Percentiles rank a stretch among this genome's conserved stretches.
These are phyloP conservation scores for Autographa gamma DNA, from an alignment of 2,888 invertebrate genomes.

Conservation along the genomic window DNA sequence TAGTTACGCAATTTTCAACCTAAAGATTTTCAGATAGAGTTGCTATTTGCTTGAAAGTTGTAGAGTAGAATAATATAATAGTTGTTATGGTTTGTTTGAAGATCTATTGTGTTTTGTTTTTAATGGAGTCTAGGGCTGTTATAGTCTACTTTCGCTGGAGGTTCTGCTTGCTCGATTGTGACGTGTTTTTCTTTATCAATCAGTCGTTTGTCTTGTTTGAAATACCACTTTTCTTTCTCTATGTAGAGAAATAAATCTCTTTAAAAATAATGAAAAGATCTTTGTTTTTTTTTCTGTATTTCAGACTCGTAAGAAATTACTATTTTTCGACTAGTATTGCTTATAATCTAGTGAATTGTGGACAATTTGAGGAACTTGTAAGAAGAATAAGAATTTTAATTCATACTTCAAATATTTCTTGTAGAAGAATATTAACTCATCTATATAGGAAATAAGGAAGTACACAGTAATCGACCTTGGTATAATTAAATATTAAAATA, in stretches of 20 bases:
- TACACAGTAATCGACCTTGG: background rate
- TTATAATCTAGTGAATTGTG: too few species aligned
- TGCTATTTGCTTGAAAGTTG: background rate
- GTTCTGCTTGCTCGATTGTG: constrained; percentile 2
- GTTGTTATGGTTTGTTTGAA: background rate
- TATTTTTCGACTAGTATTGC: too few species aligned
- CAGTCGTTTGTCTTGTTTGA: background rate
- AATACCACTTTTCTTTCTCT: background rate
- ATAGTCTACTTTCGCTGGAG: background rate
- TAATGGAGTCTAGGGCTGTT: background rate
- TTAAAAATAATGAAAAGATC: too few species aligned
- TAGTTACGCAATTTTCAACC: background rate
- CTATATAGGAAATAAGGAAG: background rate
- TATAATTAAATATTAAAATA: constrained; percentile 3
- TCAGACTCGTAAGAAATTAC: too few species aligned
- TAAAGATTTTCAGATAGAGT: background rate
- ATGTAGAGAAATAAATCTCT: too few species aligned
- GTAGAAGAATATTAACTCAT: too few species aligned
- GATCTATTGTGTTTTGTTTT: background rate
- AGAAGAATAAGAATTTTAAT: too few species aligned
- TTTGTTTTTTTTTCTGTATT: too few species aligned
- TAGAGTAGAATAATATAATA: background rate
- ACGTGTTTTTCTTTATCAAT: background rate
- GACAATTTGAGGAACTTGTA: too few species aligned
- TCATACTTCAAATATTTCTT: too few species aligned